Conservation (phyloP, 2,113 vertebrate species). For the Aspidoscelis tigris region DNA sequence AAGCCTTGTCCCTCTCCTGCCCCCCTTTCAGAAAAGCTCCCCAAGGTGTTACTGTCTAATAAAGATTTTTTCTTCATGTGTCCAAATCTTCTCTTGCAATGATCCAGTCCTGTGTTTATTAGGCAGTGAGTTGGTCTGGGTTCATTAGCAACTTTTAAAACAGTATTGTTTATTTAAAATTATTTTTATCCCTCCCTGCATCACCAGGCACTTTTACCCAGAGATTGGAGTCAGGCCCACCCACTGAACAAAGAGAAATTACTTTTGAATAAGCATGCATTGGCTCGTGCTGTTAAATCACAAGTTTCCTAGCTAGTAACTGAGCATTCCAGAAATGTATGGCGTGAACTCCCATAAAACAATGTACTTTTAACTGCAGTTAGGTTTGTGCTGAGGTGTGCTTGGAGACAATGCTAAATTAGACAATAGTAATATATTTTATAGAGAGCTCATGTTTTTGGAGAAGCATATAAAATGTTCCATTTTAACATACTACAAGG, state of each 20-base stretch:
- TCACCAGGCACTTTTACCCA: too few species aligned
- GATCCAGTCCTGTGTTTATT: too few species aligned
- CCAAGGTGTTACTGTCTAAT: too few species aligned
- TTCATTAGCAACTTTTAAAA: too few species aligned
- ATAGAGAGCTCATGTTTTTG: background rate
- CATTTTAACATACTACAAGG: background rate
- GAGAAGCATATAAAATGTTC: background rate
- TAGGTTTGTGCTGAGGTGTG: background rate
- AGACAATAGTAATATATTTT: conserved; percentile 1
- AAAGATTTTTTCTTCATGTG: too few species aligned
- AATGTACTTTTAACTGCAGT: background rate
- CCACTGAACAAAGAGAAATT: background rate
- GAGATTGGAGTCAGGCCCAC: too few species aligned
- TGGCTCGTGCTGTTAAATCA: background rate
- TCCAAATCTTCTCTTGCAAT: too few species aligned
- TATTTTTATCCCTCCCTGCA: too few species aligned
- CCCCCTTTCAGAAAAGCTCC: too few species aligned
- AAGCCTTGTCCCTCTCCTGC: too few species aligned
- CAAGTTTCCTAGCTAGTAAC: background rate
- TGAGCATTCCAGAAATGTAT: background rate
- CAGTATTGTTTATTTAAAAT: too few species aligned
- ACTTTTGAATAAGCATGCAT: background rate
- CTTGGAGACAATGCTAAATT: background rate
- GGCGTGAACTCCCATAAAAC: background rate
- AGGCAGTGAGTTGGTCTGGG: too few species aligned